Conservation (phyloP, 2,113 vertebrate species). For the Baryphthengus martii region DNA sequence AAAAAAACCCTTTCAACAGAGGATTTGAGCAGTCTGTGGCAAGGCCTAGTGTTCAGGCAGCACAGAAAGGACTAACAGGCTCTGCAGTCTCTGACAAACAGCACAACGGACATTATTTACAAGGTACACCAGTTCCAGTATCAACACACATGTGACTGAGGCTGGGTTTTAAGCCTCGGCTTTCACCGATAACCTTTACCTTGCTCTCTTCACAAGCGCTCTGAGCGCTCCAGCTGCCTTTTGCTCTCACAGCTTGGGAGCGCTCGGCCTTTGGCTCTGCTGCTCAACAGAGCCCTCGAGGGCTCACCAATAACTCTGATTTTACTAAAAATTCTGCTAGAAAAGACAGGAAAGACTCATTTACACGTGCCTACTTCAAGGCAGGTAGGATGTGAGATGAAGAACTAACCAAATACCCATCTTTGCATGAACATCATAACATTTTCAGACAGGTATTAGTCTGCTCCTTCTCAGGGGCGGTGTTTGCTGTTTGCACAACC, state of each 20-base stretch:
- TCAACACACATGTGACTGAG: not conserved
- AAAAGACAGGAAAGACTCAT: not conserved
- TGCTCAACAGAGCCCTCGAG: rapidly evolving
- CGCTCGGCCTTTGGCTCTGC: not conserved
- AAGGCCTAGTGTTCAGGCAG: not conserved
- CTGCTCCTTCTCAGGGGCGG: rapidly evolving
- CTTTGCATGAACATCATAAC: not conserved
- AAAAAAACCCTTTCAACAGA: not conserved
- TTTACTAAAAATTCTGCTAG: not conserved
- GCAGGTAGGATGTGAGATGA: not conserved
- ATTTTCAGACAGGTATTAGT: not conserved
- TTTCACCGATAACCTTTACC: not conserved
- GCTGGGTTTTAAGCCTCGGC: not conserved
- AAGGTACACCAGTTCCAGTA: rapidly evolving
- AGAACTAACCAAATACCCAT: not conserved
- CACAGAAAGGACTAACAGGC: not conserved
- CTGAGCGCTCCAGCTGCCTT: not conserved
- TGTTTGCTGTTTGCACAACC: not conserved
- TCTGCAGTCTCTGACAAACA: not conserved
- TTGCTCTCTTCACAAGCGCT: not conserved
- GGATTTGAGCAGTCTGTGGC: not conserved
- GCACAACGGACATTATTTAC: rapidly evolving
- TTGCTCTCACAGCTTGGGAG: not conserved
- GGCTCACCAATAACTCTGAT: not conserved
- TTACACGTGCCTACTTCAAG: not conserved